phyloP scores from a whole-genome alignment of 1,140 invertebrate genomes.

The Cheumatopsyche charites region DNA sequence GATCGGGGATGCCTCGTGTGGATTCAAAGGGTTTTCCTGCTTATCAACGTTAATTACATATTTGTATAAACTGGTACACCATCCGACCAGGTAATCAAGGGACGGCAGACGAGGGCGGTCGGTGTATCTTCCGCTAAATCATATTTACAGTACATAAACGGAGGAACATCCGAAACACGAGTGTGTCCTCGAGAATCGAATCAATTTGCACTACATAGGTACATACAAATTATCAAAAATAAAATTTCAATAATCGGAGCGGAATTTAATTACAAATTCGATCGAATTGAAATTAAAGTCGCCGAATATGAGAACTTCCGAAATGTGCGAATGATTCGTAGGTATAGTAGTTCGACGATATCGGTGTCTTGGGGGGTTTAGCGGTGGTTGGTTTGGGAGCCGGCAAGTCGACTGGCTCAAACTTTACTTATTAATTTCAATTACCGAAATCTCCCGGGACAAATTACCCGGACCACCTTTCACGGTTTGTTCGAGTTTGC shows the following conservation, averaged over 20 bases:
- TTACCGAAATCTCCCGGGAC: conserved; percentile 48
- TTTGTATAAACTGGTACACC: conserved; percentile 31
- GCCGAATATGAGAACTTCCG: too few species aligned
- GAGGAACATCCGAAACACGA: not conserved
- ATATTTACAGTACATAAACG: conserved; percentile 34
- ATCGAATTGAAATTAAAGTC: too few species aligned
- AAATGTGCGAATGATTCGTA: conserved; percentile 19
- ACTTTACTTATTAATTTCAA: conserved; percentile 50
- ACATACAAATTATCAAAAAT: too few species aligned
- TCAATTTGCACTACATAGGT: not conserved
- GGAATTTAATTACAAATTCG: too few species aligned
- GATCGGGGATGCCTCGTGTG: conserved; percentile 15
- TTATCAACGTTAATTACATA: conserved; percentile 41
- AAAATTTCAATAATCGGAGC: too few species aligned
- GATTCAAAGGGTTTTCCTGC: conserved; percentile 39
- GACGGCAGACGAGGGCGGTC: conserved; percentile 5
- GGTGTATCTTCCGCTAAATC: conserved; percentile 22
- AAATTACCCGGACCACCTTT: conserved; percentile 45
- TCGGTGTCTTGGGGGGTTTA: conserved; percentile 15
- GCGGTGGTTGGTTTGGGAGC: conserved; percentile 5
- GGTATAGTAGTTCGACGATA: not conserved
- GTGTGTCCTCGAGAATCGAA: not conserved
- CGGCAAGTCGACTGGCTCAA: conserved; percentile 32
- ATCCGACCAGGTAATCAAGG: conserved; percentile 38
- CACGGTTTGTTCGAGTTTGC: conserved; percentile 13